These are phyloP conservation scores for Tautogolabrus adspersus DNA, from an alignment of 2,113 vertebrate genomes.

Conservation along the genomic window DNA sequence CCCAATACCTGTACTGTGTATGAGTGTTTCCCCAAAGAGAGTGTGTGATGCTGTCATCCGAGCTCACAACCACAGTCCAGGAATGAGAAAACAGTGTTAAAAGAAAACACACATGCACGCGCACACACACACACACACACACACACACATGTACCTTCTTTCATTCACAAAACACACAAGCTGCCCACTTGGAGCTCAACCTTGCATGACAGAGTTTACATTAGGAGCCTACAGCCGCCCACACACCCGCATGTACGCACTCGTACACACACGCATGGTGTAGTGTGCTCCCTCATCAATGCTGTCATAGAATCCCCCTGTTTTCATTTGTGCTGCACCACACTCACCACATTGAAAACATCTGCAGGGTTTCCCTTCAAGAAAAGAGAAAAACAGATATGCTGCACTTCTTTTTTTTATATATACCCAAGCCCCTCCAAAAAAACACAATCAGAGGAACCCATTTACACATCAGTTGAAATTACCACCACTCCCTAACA, in stretches of 20 bases:
- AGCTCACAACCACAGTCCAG: slow-evolving; percentile 7
- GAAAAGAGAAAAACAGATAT: slow-evolving; percentile 6
- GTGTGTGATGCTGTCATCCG: slow-evolving; percentile 31
- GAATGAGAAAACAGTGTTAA: slow-evolving; percentile 12
- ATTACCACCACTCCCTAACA: slow-evolving; percentile 25
- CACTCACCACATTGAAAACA: slow-evolving; percentile 9
- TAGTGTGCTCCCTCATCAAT: slow-evolving; percentile 22
- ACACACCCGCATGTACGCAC: slow-evolving; percentile 47
- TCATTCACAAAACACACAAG: slow-evolving; percentile 57
- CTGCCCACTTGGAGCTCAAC: slow-evolving; percentile 54
- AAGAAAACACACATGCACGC: neutral
- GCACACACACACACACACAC: slow-evolving; percentile 1
- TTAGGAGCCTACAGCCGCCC: slow-evolving; percentile 59
- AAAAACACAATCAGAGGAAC: slow-evolving; percentile 2
- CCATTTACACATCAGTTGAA: slow-evolving; percentile 19
- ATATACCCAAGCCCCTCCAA: neutral
- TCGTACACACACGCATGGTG: slow-evolving; percentile 1
- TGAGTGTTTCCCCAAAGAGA: slow-evolving; percentile 64
- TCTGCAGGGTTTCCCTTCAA: slow-evolving; percentile 48
- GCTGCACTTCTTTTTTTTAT: slow-evolving; percentile 32
- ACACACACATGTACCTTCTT: neutral
- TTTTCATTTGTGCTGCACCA: slow-evolving; percentile 45
- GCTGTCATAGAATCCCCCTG: slow-evolving; percentile 50
- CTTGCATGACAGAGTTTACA: slow-evolving; percentile 57
- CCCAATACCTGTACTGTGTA: slow-evolving; percentile 29